Conservation (phyloP, 2,113 vertebrate genomes). For the Stomatorhinus ivindoensis region DNA sequence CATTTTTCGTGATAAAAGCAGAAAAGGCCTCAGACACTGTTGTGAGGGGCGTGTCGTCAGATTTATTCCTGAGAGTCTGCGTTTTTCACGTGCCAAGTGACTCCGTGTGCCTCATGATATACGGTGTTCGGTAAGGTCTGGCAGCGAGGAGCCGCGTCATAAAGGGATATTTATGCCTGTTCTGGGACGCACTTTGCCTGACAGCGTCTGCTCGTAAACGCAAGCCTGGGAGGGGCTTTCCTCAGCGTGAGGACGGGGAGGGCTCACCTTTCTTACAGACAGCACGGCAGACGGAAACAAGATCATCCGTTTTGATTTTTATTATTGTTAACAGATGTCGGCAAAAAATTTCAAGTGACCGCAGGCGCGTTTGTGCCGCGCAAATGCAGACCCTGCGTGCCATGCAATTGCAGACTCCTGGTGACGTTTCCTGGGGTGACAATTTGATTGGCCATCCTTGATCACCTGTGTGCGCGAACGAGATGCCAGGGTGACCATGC, state of each 20-base stretch:
- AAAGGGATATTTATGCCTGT: constrained; percentile 29
- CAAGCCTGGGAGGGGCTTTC: not conserved
- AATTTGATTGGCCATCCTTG: not conserved
- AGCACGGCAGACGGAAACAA: not conserved
- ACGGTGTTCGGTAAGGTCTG: constrained; percentile 23
- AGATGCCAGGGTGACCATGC: not conserved
- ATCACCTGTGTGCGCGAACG: not conserved
- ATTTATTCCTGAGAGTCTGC: constrained; percentile 24
- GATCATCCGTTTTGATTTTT: not conserved
- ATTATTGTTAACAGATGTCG: not conserved
- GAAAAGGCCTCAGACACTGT: not conserved
- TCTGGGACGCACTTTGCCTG: not conserved
- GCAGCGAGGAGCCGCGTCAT: constrained; percentile 26
- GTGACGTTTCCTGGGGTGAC: not conserved
- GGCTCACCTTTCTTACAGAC: not conserved
- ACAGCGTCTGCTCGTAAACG: constrained; percentile 18
- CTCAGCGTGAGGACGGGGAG: not conserved
- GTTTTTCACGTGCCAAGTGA: constrained; percentile 25
- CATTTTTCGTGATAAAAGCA: constrained; percentile 28
- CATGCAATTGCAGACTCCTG: not conserved
- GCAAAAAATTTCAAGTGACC: not conserved
- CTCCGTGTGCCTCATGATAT: constrained; percentile 26
- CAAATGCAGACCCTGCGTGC: not conserved
- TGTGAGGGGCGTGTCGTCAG: not conserved
- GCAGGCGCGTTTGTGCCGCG: not conserved